A percentile compares a stretch with the other conserved stretches of the same genome.
phyloP scores from a whole-genome alignment of 2,113 vertebrate species.

The Hystrix cristata region DNA sequence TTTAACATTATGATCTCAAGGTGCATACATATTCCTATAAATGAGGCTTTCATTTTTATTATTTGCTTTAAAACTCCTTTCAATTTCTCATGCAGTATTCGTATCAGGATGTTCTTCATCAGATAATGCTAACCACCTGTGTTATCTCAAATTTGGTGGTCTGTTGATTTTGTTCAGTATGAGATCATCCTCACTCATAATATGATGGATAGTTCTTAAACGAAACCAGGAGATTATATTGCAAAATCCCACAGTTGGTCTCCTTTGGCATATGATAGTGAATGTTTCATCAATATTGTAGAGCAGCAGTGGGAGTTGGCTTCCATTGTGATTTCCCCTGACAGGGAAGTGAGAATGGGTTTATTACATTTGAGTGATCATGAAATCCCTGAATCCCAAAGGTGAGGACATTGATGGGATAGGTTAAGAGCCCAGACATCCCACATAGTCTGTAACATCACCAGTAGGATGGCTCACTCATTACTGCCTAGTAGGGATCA shows the following conservation, averaged over 20 bases:
- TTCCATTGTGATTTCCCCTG: background rate
- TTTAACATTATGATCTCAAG: background rate
- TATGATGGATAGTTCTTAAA: background rate
- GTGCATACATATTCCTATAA: background rate
- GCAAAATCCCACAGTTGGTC: background rate
- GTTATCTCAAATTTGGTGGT: background rate
- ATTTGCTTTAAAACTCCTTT: background rate
- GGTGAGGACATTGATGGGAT: background rate
- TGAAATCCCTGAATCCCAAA: background rate
- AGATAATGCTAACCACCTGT: background rate
- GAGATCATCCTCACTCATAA: background rate
- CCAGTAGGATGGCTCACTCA: background rate
- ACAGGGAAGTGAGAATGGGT: background rate
- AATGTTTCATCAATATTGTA: background rate
- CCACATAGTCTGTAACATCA: background rate
- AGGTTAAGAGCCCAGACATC: background rate
- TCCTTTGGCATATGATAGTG: background rate
- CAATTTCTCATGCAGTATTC: background rate
- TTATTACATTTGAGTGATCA: background rate
- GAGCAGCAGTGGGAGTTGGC: background rate
- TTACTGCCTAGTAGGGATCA: background rate
- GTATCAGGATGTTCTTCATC: background rate
- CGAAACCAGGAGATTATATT: background rate
- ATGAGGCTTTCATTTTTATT: background rate
- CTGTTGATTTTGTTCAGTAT: background rate